Evolutionary conservation across 2,113 vertebrate species (phyloP).

Genomic region (Rallus limicola): DNA sequence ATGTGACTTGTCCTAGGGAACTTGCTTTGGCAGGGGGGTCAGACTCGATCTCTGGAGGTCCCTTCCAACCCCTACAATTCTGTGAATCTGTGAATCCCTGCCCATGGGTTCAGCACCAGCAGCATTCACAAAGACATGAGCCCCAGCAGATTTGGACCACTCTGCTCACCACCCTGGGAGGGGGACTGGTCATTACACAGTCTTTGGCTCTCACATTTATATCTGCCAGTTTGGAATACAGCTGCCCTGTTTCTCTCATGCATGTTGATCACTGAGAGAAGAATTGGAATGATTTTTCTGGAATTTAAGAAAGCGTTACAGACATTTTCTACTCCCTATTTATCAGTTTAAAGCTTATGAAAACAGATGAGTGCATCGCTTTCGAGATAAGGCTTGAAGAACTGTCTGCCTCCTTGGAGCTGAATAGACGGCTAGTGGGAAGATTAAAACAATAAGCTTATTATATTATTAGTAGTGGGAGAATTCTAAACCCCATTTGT

Average conservation of each 20-base stretch:
- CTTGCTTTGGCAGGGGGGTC: no score
- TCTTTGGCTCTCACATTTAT: neutral
- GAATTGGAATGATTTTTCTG: neutral
- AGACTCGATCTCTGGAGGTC: no score
- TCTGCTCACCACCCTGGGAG: neutral
- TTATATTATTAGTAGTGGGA: conserved; percentile 61
- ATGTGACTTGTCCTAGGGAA: no score
- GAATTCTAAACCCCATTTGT: conserved; percentile 59
- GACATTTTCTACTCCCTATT: neutral
- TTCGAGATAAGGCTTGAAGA: conserved; percentile 42
- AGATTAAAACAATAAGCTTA: conserved; percentile 60
- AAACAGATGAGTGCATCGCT: neutral
- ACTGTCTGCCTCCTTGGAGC: conserved; percentile 35
- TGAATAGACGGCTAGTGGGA: conserved; percentile 27
- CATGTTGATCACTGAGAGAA: neutral
- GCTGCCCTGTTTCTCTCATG: neutral
- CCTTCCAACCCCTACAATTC: no score
- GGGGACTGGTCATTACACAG: rapidly evolving
- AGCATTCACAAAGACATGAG: neutral
- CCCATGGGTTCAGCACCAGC: neutral
- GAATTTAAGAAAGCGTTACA: neutral
- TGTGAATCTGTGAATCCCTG: neutral
- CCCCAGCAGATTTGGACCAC: neutral
- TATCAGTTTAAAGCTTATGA: neutral
- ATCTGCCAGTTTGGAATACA: neutral